Base-by-base conservation (phyloP, 2,888 invertebrate species). In the Microctonus hyperodae region DNA sequence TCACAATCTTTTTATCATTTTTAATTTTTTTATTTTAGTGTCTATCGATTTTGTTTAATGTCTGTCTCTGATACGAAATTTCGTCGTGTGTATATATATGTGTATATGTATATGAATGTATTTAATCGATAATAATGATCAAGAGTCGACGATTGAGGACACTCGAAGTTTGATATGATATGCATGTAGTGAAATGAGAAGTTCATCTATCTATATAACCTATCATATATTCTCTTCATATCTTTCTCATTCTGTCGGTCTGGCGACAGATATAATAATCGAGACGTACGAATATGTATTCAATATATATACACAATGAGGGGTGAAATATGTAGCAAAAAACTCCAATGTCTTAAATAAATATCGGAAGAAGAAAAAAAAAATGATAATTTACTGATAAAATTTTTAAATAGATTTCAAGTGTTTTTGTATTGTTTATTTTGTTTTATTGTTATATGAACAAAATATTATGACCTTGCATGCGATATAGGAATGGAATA, bases 141-240 rank as follows among this genome's bases (percentile, higher is more conserved):
- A n/a, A 25, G 53, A 25, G 37, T 37, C 37, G n/a, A 25, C 53
- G 53, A 53, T 53, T n/a, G 53, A 53, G 53, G n/a, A 23, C 25
- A 53, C 53, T 53, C 53, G 53, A 53, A 13, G 28, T 53, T 53
- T n/a, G 53, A 53, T 28, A 37, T 37, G 37, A 37, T 37, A n/a
- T 37, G 37, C 13, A n/a, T 10, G 28, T 28, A 53, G 28, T 28
- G 53, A 53, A 53, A 28, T 28, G 53, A 53, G 53, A 28, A 28
- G 28, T 53, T 53, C 28, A 20, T 50, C n/a, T n/a, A n/a, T n/a
- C n/a, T n/a, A n/a, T n/a, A n/a, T n/a, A n/a, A n/a, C n/a, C n/a
- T n/a, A n/a, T n/a, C n/a, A n/a, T n/a, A n/a, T 37, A 37, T 37
- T 13, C n/a, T 37, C 37, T 35, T 35, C 1, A 13, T 37, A 13